Evolutionary conservation across 2,113 vertebrate genomes (phyloP).

Genomic region (Cnemophilus loriae): DNA sequence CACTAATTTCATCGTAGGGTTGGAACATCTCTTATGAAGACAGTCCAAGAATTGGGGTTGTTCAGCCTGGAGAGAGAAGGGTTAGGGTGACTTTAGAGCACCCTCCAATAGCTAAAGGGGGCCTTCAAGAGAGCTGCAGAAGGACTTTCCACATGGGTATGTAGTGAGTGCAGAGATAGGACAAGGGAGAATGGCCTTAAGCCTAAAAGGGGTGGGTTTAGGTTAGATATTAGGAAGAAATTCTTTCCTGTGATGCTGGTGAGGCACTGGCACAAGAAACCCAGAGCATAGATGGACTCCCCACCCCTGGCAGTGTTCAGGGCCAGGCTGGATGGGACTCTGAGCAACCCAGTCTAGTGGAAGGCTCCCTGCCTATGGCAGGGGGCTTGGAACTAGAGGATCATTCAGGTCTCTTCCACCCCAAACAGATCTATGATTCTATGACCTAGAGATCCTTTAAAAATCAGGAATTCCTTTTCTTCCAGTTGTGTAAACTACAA

Average conservation of each 20-base stretch:
- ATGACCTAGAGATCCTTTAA: not conserved
- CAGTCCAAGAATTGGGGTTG: not conserved
- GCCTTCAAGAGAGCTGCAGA: not conserved
- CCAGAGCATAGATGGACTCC: not conserved
- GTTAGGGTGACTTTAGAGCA: not conserved
- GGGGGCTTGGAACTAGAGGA: not conserved
- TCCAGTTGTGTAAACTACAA: not conserved
- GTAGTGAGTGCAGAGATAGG: rapidly evolving
- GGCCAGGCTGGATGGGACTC: not conserved
- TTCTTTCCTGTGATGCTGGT: not conserved
- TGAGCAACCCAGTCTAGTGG: not conserved
- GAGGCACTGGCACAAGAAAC: not conserved
- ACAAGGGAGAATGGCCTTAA: not conserved
- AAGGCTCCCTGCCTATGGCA: not conserved
- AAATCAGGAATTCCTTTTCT: not conserved
- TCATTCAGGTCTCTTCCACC: not conserved
- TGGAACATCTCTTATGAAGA: not conserved
- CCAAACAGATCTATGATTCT: not conserved
- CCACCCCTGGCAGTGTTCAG: not conserved
- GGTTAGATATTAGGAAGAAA: not conserved
- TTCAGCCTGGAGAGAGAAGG: not conserved
- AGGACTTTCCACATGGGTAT: not conserved
- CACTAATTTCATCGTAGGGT: not conserved
- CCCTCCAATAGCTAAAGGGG: not conserved
- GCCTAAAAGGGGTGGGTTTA: not conserved